Base-by-base conservation (phyloP, 1,140 invertebrate species). In the Mercenaria mercenaria region DNA sequence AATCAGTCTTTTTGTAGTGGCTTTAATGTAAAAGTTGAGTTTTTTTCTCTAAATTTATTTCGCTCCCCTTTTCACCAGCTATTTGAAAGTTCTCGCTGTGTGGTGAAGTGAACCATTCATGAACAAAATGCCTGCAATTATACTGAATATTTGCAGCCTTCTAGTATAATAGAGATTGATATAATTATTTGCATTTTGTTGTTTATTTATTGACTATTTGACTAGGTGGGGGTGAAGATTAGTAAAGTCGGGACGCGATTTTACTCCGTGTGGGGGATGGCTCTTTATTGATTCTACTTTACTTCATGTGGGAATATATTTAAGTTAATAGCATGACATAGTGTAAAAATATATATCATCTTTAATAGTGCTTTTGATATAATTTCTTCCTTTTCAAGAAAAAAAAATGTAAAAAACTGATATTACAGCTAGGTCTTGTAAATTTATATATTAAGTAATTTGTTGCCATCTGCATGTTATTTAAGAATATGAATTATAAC, bases 171-270 rank as follows among this genome's bases (percentile, higher is more conserved):
- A 39, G 37, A 18, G 64, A 69, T 69, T 83, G 59, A 67, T 83
- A 50, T 83, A 83, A 83, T 83, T 69, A 69, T 83, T 83, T 83
- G 81, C 64, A 83, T 83, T 83, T 69, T 69, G 39, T 61, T 72
- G 69, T 86, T 74, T 86, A 76, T 86, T 86, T 86, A 86, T 86
- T 86, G 83, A 76, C 83, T 59, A 26, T 74, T 39, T 43, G 47
- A n/a, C 72, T 76, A 52, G 83, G 72, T 86, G 83, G 83, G 83
- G 83, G 41, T 18, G 34, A 59, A 74, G 83, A 74, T 74, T 76
- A 76, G 32, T 37, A 37, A 43, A 64, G 80, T 39, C 80, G 52
- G 52, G 67, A 37, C 67, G 8, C 20, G 64, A 47, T 41, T 82
- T 64, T 43, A 41, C 29, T 74, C 83, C 67, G 47, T 74, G 83